Percentiles rank a stretch among this genome's conserved stretches.
phyloP scores from a whole-genome alignment of 2,888 invertebrate species.

The Oscheius myriophilus region DNA sequence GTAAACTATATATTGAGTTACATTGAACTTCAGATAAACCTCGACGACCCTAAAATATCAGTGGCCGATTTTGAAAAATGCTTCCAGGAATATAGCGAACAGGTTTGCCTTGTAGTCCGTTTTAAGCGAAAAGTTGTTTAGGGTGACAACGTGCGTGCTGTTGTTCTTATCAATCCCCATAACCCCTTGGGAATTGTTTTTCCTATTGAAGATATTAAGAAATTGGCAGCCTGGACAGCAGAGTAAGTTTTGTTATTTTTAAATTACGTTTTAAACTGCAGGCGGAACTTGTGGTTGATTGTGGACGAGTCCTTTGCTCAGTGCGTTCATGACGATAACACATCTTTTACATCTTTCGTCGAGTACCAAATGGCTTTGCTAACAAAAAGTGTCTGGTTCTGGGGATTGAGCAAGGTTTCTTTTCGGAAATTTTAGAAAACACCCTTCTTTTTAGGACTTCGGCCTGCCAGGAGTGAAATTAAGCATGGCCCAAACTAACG shows the following conservation, averaged over 20 bases:
- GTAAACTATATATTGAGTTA: background rate
- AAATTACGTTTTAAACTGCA: conserved; percentile 2
- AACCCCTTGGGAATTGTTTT: conserved; percentile 69
- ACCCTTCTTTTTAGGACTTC: conserved; percentile 52
- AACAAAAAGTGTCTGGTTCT: conserved; percentile 56
- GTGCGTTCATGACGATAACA: conserved; percentile 39
- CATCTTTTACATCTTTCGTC: conserved; percentile 50
- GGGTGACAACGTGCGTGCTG: conserved; percentile 62
- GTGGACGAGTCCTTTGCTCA: conserved; percentile 62
- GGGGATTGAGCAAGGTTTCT: conserved; percentile 69
- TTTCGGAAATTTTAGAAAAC: background rate
- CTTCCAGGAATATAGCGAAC: conserved; percentile 19
- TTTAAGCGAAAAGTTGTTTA: too few species aligned
- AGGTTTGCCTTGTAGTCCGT: conserved; percentile 1
- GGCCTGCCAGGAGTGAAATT: conserved; percentile 59
- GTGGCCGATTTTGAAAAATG: conserved; percentile 6
- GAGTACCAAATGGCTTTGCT: conserved; percentile 41
- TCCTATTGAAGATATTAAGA: conserved; percentile 54
- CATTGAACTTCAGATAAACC: conserved; percentile 33
- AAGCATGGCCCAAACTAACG: conserved; percentile 47
- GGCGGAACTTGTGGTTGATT: conserved; percentile 52
- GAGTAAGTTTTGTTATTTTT: conserved; percentile 38
- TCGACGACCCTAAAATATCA: conserved; percentile 1
- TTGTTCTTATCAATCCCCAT: conserved; percentile 68
- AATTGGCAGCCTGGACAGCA: conserved; percentile 64